Conservation (phyloP, 2,888 invertebrate species). For the Lasioglossum pauxillum region DNA sequence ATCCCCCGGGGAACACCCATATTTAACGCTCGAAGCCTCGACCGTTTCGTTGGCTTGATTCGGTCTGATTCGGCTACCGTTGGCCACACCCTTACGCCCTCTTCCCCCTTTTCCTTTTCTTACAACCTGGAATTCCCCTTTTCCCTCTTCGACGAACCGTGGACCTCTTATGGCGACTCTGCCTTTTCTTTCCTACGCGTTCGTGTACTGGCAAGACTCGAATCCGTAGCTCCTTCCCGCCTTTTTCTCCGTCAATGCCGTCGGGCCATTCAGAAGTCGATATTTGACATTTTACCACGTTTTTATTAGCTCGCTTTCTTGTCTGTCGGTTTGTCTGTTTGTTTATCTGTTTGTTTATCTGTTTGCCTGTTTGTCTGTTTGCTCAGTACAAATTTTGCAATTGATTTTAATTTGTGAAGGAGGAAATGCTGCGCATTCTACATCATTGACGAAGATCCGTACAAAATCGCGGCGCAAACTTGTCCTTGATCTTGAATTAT, state of each 20-base stretch:
- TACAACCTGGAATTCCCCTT: neutral
- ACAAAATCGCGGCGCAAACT: too few species aligned
- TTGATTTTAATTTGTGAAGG: too few species aligned
- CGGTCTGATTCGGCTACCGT: conserved; percentile 79
- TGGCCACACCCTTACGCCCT: conserved; percentile 74
- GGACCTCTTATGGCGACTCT: neutral
- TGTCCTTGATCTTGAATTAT: too few species aligned
- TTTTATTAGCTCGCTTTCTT: too few species aligned
- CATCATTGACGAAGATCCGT: too few species aligned
- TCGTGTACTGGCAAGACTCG: neutral
- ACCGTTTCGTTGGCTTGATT: conserved; percentile 42
- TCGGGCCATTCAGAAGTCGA: too few species aligned
- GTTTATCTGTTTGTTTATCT: too few species aligned
- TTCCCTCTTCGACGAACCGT: neutral
- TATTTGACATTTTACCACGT: too few species aligned
- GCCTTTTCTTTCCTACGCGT: neutral
- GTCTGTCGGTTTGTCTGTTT: too few species aligned
- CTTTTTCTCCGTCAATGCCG: neutral
- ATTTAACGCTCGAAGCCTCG: conserved; percentile 70
- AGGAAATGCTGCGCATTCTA: too few species aligned
- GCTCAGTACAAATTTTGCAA: too few species aligned
- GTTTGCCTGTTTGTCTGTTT: too few species aligned
- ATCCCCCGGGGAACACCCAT: conserved; percentile 79
- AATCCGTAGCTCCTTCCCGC: neutral
- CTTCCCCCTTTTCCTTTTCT: conserved; percentile 63